Evolutionary conservation across 1,140 invertebrate species (phyloP).

Genomic region (Drosophila miranda): DNA sequence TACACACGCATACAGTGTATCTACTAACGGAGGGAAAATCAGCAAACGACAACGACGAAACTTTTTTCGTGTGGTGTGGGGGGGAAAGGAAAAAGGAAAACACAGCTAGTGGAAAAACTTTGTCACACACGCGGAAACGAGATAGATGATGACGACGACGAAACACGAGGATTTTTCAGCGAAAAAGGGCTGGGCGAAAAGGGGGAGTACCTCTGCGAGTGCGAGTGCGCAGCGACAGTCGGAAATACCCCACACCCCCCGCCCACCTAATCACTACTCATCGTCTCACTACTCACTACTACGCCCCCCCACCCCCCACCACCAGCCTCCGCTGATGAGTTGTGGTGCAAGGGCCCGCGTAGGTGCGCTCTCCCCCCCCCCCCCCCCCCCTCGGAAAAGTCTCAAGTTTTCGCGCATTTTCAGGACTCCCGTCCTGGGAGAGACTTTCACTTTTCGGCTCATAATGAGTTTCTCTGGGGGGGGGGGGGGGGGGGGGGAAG

Average conservation of each 20-base stretch:
- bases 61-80: conserved; percentile 51
- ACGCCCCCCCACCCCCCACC: neutral
- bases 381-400: neutral
- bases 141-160: conserved; percentile 62
- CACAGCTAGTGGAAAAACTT: conserved; percentile 69
- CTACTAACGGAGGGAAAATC: conserved; percentile 35
- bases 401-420: conserved; percentile 43
- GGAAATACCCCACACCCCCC: too few species aligned
- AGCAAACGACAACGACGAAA: conserved; percentile 61
- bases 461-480: conserved; percentile 66
- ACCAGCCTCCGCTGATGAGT: conserved; percentile 2
- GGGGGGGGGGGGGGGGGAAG: too few species aligned
- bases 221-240: conserved; percentile 52
- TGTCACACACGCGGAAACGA: conserved; percentile 65
- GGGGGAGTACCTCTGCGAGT: conserved; percentile 30
- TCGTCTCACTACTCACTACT: too few species aligned
- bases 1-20: conserved; percentile 46
- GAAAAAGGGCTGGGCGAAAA: conserved; percentile 4
- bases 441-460: conserved; percentile 71
- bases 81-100: conserved; percentile 33
- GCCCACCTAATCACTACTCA: neutral
- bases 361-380: neutral
- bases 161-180: conserved; percentile 14
- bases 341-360: conserved; percentile 40
- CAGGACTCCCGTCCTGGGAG: conserved; percentile 27